Evolutionary conservation across 2,113 vertebrate genomes (phyloP).

Genomic region (Sylvietta virens): DNA sequence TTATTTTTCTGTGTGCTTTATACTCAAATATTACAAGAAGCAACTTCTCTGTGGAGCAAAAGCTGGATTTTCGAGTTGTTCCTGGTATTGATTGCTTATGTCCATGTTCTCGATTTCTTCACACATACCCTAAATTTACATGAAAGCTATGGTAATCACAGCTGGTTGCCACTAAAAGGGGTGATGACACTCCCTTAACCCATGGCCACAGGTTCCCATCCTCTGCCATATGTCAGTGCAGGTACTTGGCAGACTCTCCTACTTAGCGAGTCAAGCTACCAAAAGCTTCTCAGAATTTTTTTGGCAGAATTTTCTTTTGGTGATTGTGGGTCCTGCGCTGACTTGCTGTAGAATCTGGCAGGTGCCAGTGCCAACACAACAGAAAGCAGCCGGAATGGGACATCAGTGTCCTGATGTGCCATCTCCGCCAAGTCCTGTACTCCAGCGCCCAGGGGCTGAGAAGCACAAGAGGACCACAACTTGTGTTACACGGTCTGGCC

Average conservation of each 20-base stretch:
- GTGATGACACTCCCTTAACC: not conserved
- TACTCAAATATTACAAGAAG: not conserved
- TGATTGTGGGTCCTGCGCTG: not conserved
- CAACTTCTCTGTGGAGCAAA: not conserved
- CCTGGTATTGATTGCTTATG: not conserved
- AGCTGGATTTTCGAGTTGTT: not conserved
- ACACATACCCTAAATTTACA: not conserved
- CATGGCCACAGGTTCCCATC: not conserved
- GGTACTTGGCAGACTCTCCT: not conserved
- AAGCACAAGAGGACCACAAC: not conserved
- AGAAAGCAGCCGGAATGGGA: not conserved
- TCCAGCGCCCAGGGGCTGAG: not conserved
- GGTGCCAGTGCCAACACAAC: not conserved
- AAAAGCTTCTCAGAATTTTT: not conserved
- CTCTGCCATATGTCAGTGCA: not conserved
- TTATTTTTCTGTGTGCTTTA: not conserved
- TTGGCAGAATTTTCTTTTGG: not conserved
- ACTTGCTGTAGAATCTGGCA: not conserved
- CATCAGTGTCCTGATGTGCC: not conserved
- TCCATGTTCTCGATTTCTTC: not conserved
- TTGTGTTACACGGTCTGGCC: accelerated
- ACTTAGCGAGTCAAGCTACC: not conserved
- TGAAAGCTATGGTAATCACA: not conserved
- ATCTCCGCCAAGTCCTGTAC: not conserved
- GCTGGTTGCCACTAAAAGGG: not conserved